phyloP scores from a whole-genome alignment of 1,140 invertebrate species.

The Oppia nitens region DNA sequence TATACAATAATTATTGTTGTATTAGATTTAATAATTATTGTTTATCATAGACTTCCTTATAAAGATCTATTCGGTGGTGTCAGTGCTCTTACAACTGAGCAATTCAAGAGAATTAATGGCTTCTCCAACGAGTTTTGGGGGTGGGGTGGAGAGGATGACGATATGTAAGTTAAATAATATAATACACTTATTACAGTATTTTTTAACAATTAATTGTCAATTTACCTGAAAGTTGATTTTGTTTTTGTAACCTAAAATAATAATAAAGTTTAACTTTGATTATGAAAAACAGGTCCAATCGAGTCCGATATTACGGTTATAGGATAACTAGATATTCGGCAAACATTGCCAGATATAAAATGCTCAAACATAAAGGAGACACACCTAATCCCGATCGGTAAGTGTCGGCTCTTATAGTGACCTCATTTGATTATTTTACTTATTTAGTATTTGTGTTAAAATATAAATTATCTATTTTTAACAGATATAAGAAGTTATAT shows the following conservation, averaged over 20 bases:
- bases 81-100: constrained; percentile 58
- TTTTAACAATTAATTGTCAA: not conserved
- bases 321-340: constrained; percentile 71
- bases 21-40: not conserved
- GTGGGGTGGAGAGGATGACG: constrained; percentile 83
- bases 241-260: too few species aligned
- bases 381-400: constrained; percentile 73
- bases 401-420: constrained; percentile 17
- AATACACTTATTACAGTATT: not conserved
- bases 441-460: not conserved
- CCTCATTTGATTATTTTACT: not conserved
- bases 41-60: constrained; percentile 24
- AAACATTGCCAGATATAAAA: constrained; percentile 70
- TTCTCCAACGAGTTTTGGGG: constrained; percentile 85
- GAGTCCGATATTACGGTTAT: constrained; percentile 51
- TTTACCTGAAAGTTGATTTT: too few species aligned
- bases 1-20: not conserved
- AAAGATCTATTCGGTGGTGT: constrained; percentile 46
- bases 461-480: constrained; percentile 3
- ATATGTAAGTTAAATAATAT: constrained; percentile 51
- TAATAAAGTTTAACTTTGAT: not conserved
- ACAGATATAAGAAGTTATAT: constrained; percentile 57
- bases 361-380: constrained; percentile 73
- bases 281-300: constrained; percentile 10
- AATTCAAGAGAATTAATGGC: constrained; percentile 66